A percentile compares a stretch with the other conserved stretches of the same genome.
These are phyloP conservation scores for Hyposmocoma kahamanoa DNA, from an alignment of 1,140 invertebrate genomes.

Conservation along the genomic window DNA sequence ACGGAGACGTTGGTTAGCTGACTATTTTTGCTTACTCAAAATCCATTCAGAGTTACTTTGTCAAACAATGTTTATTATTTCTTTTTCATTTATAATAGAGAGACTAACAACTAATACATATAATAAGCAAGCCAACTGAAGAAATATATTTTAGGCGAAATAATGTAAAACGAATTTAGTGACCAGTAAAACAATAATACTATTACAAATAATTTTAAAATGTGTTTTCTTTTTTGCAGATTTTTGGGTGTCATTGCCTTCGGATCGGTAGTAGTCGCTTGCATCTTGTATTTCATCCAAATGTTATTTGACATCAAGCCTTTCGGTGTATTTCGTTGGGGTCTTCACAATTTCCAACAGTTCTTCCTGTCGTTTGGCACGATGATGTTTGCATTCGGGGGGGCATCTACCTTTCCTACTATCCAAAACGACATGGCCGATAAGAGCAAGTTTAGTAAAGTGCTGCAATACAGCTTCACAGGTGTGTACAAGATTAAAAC, in stretches of 20 bases:
- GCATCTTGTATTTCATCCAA: slow-evolving; percentile 76
- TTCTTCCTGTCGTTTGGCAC: slow-evolving; percentile 80
- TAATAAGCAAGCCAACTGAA: no score
- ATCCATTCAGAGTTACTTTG: no score
- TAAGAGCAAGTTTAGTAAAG: slow-evolving; percentile 73
- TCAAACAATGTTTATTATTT: no score
- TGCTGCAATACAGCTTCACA: slow-evolving; percentile 70
- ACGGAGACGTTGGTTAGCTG: no score
- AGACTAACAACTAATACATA: no score
- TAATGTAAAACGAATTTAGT: no score
- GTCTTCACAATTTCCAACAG: slow-evolving; percentile 58
- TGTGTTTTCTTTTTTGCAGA: slow-evolving; percentile 20
- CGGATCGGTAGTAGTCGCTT: slow-evolving; percentile 74
- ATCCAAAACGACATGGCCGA: slow-evolving; percentile 82
- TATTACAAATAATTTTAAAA: no score
- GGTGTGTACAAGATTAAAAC: slow-evolving; percentile 57
- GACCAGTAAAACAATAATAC: no score
- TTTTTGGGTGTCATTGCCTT: slow-evolving; percentile 72
- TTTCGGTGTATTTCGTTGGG: slow-evolving; percentile 47
- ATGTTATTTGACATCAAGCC: slow-evolving; percentile 67
- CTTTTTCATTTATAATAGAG: no score
- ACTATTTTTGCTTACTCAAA: no score
- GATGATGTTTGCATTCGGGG: slow-evolving; percentile 80
- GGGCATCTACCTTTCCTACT: slow-evolving; percentile 80
- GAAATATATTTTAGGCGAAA: no score